phyloP scores from a whole-genome alignment of 2,113 vertebrate genomes.

The Chlorocebus sabaeus region DNA sequence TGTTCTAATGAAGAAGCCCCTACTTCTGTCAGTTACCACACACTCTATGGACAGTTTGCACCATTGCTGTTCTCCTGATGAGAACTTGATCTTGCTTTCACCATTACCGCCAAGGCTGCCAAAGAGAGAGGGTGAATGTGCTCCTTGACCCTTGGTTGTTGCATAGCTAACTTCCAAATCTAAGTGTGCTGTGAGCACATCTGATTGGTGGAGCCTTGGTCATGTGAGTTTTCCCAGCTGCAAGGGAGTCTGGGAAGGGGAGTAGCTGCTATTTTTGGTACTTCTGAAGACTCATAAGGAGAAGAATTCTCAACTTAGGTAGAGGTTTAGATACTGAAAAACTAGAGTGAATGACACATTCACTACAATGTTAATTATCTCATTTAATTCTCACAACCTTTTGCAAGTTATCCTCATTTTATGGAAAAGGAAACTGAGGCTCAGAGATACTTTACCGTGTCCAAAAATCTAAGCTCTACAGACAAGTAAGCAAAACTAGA shows the following conservation, averaged over 20 bases:
- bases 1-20: neutral
- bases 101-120: neutral
- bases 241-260: neutral
- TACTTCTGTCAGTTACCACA: neutral
- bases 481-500: neutral
- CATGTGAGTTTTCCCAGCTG: neutral
- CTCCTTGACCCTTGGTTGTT: neutral
- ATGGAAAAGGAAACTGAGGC: neutral
- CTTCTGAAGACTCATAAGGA: neutral
- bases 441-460: neutral
- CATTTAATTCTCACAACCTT: neutral
- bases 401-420: neutral
- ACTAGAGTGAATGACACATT: neutral
- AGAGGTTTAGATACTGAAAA: neutral
- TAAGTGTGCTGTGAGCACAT: neutral
- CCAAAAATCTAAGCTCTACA: neutral
- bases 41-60: neutral
- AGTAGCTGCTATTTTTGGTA: neutral
- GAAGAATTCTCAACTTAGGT: neutral
- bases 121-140: neutral
- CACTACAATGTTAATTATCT: neutral
- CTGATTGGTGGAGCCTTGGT: neutral
- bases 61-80: neutral
- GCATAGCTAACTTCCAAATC: neutral
- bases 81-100: neutral